Evolutionary conservation across 1,140 invertebrate genomes (phyloP).

Genomic region (Marisa cornuarietis): DNA sequence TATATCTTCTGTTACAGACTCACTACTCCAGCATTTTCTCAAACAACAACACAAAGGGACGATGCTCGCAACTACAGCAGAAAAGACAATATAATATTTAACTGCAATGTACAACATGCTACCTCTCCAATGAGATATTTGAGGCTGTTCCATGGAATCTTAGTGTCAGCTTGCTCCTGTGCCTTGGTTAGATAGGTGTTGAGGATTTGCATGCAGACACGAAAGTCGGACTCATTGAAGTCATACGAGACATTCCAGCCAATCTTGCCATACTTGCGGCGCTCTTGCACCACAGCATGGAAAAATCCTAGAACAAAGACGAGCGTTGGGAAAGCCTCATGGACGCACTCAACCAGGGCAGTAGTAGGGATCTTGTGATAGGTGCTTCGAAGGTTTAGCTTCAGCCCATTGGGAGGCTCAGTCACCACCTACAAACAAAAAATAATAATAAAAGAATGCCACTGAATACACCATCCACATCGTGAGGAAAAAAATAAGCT

Average conservation of each 20-base stretch:
- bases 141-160: constrained; percentile 86
- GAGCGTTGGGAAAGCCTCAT: constrained; percentile 79
- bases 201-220: constrained; percentile 84
- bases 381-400: constrained; percentile 87
- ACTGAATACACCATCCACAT: constrained; percentile 13
- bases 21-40: not conserved
- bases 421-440: constrained; percentile 77
- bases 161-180: constrained; percentile 69
- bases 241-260: constrained; percentile 94
- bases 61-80: not conserved
- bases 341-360: constrained; percentile 77
- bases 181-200: constrained; percentile 83
- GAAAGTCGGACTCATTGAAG: constrained; percentile 92
- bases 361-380: constrained; percentile 83
- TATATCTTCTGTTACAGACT: constrained; percentile 3
- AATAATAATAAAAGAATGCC: constrained; percentile 6
- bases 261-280: constrained; percentile 90
- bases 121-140: constrained; percentile 92
- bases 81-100: not conserved
- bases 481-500: not conserved
- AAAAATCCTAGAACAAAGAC: constrained; percentile 89
- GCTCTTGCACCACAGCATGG: constrained; percentile 87
- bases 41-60: not conserved
- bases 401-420: constrained; percentile 88
- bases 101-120: constrained; percentile 31